Evolutionary conservation across 2,797 vertebrate species (phyloP).

Genomic region (Martes flavigula): DNA sequence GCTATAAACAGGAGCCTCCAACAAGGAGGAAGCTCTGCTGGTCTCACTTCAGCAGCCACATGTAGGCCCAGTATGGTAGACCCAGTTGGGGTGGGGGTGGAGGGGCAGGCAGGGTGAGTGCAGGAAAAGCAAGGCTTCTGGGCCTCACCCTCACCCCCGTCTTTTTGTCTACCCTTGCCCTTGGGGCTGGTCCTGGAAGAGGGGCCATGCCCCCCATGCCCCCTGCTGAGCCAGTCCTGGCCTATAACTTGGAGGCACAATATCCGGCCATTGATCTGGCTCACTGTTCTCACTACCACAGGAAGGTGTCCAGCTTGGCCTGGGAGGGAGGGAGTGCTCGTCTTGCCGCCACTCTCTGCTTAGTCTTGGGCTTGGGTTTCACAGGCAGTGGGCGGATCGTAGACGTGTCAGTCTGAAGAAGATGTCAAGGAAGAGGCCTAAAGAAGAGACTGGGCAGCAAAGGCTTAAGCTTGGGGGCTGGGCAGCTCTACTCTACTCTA

Average conservation of each 20-base stretch:
- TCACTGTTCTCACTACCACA: constrained; percentile 82
- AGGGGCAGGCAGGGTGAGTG: too few relatives aligned
- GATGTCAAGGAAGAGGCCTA: constrained; percentile 79
- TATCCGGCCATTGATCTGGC: background rate
- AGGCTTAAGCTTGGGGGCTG: background rate
- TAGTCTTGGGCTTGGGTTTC: constrained; percentile 88
- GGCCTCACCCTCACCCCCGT: background rate
- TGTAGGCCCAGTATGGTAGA: background rate
- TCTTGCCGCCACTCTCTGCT: constrained; percentile 80
- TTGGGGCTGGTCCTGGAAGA: background rate
- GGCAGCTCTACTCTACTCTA: background rate
- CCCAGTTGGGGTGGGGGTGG: background rate
- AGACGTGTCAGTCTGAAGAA: constrained; percentile 88
- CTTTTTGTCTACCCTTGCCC: background rate
- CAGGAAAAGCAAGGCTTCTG: background rate
- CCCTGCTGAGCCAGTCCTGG: background rate
- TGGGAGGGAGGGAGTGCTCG: constrained; percentile 67
- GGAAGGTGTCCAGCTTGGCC: constrained; percentile 89
- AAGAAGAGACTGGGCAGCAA: background rate
- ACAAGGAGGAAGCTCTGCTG: background rate
- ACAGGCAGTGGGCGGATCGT: constrained; percentile 89
- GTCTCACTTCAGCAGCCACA: background rate
- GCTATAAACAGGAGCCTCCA: background rate
- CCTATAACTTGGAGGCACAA: background rate
- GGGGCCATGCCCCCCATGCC: background rate